Percentiles rank a stretch among this genome's conserved stretches.
phyloP scores from a whole-genome alignment of 1,140 invertebrate species.

The Uloborus diversus region DNA sequence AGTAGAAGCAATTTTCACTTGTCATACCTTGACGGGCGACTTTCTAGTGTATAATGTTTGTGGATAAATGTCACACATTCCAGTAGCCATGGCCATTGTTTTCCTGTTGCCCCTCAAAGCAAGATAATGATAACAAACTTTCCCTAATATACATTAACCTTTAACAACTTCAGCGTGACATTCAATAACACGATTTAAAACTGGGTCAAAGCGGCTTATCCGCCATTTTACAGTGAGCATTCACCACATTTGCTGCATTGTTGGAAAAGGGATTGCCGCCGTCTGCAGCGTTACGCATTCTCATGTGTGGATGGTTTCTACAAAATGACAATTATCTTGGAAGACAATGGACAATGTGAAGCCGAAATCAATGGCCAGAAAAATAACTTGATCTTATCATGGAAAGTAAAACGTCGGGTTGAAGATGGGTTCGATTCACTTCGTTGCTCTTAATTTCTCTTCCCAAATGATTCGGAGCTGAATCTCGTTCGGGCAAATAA shows the following conservation, averaged over 20 bases:
- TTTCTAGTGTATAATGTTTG: no score
- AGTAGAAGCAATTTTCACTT: no score
- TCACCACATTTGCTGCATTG: background rate
- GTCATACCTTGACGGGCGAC: no score
- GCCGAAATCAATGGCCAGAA: background rate
- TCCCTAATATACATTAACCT: background rate
- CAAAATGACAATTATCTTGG: background rate
- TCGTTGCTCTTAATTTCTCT: background rate
- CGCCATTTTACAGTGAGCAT: background rate
- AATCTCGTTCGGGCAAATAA: background rate
- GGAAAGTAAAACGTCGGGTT: background rate
- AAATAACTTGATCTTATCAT: background rate
- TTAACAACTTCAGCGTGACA: background rate
- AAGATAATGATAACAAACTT: no score
- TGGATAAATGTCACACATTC: no score
- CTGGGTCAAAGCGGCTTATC: background rate
- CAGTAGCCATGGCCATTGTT: no score
- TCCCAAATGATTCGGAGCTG: background rate
- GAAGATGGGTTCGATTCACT: background rate
- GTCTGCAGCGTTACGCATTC: background rate
- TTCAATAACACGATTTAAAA: background rate
- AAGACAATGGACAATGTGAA: conserved; percentile 12
- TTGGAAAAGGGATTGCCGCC: background rate
- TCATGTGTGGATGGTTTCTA: no score
- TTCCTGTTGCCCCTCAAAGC: no score